Base-by-base conservation (phyloP, 2,797 vertebrate species). In the Myotis pilosus region DNA sequence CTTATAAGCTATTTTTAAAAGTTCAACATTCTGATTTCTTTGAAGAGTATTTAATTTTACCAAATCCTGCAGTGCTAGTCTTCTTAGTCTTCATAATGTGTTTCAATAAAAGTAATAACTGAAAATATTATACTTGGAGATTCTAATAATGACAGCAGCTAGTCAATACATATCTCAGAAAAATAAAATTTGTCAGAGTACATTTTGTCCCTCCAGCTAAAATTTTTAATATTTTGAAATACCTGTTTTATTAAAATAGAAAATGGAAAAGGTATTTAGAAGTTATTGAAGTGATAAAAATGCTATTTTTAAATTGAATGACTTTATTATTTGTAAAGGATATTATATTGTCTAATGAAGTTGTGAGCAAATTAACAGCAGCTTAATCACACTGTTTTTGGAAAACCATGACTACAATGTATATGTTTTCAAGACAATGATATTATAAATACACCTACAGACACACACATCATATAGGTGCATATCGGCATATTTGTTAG, bases 161-260 rank as follows among this genome's bases (percentile, higher is more conserved):
- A 69, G 6, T 49, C 22, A 36, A 85, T 38, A 87, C 9, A 25
- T 55, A 89, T 38, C 22, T 82, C 8, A 0, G 71, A 92, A 94
- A 85, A 79, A 19, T 84, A 79, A 91, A 91, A 84, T 82, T 85
- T 96, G 23, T 75, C 91, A 71, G 2, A 93, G 84, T 69, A 90
- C 28, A 83, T 91, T 33, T 90, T 12, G 53, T 66, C 75, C 60
- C 74, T 87, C 71, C 25, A 89, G 87, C 68, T 92, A 95, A 82
- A 30, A 19, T n/a, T 89, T 92, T 89, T 4, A 90, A 89, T 83
- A 88, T 92, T 95, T 96, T 80, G 30, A 75, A 41, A 89, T 85
- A 85, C 22, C 2, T 93, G 12, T 84, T 75, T 86, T 95, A 93
- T 91, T 94, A 57, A 93, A 95, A 89, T 66, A 75, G 47, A 93